Base-by-base conservation (phyloP, 2,888 invertebrate species). In the Napeogenes inachia region DNA sequence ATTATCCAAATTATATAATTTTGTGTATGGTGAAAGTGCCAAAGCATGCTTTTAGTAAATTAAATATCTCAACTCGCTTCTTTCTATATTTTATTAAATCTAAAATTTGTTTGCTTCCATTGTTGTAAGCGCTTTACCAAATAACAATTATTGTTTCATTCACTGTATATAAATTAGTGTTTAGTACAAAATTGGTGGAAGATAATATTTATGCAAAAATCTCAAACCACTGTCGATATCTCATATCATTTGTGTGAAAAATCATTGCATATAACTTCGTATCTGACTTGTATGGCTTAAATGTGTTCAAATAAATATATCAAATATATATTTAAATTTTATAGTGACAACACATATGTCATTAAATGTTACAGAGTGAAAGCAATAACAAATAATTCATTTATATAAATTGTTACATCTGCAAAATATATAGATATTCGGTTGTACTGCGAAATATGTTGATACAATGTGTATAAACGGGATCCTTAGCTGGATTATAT, bases 101-200 rank as follows among this genome's bases (percentile, higher is more conserved):
- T 59, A 33, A 47, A 21, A 62, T 67, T 66, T 54, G 61, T 63
- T 63, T 68, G 50, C 62, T 71, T 68, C 67, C 65, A 66, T 70
- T 57, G 61, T 63, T 69, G 68, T 73, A 80, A 84, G 79, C 82
- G 86, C 85, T 87, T 87, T 85, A 87, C 89, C 88, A 89, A 89
- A 88, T 86, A 86, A 81, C 42, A 42, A 42, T 72, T 68, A 69
- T 71, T 73, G 72, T 73, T 74, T 80, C 66, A 70, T 80, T 81
- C 76, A 75, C 68, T 88, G 87, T 89, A 87, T 82, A 87, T 87
- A 88, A 76, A 78, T 75, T 75, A 87, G 87, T 76, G 78, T 83
- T 87, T 89, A 88, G 89, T 89, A 87, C 87, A 89, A 89, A 75
- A 79, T 82, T 80, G 86, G 86, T 88, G 85, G 82, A 86, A 84